phyloP scores from a whole-genome alignment of 1,140 invertebrate species.

The Papilio helenus region DNA sequence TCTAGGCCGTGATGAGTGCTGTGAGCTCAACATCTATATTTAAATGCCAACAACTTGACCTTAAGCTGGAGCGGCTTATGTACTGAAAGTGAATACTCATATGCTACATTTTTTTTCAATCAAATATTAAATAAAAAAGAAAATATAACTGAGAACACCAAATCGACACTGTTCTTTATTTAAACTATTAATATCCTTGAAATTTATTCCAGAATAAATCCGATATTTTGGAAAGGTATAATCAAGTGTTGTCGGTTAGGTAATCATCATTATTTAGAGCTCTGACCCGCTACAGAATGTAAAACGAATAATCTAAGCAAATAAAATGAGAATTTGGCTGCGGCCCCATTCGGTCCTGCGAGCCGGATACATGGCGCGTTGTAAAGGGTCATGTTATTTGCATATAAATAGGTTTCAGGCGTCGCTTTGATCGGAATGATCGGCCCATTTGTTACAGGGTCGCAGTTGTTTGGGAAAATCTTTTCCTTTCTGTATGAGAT shows the following conservation, averaged over 20 bases:
- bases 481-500: constrained; percentile 4
- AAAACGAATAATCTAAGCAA: constrained; percentile 33
- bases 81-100: not conserved
- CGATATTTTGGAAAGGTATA: not conserved
- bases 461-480: constrained; percentile 9
- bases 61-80: not conserved
- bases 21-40: not conserved
- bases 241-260: not conserved
- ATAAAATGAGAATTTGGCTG: constrained; percentile 20
- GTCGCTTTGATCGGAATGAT: constrained; percentile 22
- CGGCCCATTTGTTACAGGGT: constrained; percentile 16
- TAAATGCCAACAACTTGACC: constrained; percentile 18
- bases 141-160: not conserved
- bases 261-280: constrained; percentile 15
- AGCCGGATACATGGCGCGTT: constrained; percentile 9
- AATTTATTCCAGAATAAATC: not conserved
- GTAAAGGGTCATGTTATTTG: constrained; percentile 29
- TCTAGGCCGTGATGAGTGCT: not conserved
- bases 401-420: constrained; percentile 33
- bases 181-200: not conserved
- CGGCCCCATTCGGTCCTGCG: constrained; percentile 9
- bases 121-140: no score
- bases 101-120: not conserved
- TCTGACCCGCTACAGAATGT: not conserved
- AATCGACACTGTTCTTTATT: not conserved